Percentiles rank a stretch among this genome's conserved stretches.
Conservation (phyloP, 2,113 vertebrate genomes). For the Chiloscyllium plagiosum region DNA sequence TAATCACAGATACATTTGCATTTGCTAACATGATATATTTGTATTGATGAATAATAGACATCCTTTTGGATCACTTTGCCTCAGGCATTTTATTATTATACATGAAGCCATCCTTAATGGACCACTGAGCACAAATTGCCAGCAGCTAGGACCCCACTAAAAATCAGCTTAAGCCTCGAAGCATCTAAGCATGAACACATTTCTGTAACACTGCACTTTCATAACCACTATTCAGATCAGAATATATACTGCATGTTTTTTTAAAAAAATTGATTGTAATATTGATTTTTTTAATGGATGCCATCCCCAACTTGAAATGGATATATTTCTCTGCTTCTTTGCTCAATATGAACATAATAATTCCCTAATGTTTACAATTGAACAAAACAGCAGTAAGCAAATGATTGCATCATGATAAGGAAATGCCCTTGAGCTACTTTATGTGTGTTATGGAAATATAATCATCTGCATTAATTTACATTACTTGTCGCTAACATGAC, state of each 20-base stretch:
- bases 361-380: not conserved
- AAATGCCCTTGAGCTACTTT: not conserved
- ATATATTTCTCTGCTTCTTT: not conserved
- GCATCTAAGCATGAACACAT: not conserved
- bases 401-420: not conserved
- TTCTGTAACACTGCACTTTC: slow-evolving; percentile 18
- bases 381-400: not conserved
- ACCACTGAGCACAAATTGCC: slow-evolving; percentile 21
- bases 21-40: slow-evolving; percentile 10
- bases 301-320: not conserved
- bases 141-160: not conserved
- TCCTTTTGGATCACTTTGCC: not conserved
- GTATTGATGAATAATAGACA: not conserved
- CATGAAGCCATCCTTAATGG: slow-evolving; percentile 23
- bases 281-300: not conserved
- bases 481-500: not conserved
- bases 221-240: not conserved
- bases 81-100: slow-evolving; percentile 8
- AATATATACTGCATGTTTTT: not conserved
- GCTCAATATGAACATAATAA: not conserved
- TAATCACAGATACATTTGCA: not conserved
- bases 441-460: not conserved
- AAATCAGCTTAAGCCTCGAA: not conserved
- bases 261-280: not conserved
- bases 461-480: not conserved